Percentiles rank a stretch among this genome's conserved stretches.
Evolutionary conservation across 2,113 vertebrate species (phyloP).

Genomic region (Clarias magur): DNA sequence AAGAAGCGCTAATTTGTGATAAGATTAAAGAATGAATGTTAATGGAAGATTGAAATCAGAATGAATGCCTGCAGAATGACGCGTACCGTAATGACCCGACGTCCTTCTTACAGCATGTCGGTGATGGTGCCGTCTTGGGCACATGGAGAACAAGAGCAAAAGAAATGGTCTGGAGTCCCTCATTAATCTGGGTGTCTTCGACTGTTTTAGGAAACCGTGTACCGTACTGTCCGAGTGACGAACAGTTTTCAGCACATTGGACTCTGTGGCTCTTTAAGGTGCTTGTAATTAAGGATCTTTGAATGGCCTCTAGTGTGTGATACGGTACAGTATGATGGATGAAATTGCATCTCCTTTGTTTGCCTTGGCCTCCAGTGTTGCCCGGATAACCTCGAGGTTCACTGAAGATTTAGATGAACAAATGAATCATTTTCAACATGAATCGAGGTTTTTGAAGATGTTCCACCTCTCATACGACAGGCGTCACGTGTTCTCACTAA

Average conservation of each 20-base stretch:
- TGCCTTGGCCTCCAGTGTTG: too few species aligned
- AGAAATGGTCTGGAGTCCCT: background rate
- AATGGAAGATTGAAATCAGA: slow-evolving; percentile 7
- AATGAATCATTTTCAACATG: background rate
- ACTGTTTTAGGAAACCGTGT: background rate
- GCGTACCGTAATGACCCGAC: background rate
- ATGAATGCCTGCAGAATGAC: background rate
- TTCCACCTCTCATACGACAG: too few species aligned
- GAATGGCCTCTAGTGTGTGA: background rate
- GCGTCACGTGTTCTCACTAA: too few species aligned
- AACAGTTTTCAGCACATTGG: background rate
- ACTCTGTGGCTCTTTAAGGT: background rate
- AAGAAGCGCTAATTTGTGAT: slow-evolving; percentile 1
- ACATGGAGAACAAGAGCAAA: background rate
- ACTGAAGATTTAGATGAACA: background rate
- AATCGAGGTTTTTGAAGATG: too few species aligned
- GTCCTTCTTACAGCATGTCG: background rate
- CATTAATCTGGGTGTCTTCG: background rate
- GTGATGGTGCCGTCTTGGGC: background rate
- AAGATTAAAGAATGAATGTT: slow-evolving; percentile 7
- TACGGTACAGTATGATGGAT: background rate
- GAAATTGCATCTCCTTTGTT: background rate
- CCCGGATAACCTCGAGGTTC: background rate
- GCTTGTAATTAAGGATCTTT: background rate
- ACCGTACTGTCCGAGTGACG: background rate